Evolutionary conservation across 1,140 invertebrate species (phyloP).

Genomic region (Drosophila setifemur): DNA sequence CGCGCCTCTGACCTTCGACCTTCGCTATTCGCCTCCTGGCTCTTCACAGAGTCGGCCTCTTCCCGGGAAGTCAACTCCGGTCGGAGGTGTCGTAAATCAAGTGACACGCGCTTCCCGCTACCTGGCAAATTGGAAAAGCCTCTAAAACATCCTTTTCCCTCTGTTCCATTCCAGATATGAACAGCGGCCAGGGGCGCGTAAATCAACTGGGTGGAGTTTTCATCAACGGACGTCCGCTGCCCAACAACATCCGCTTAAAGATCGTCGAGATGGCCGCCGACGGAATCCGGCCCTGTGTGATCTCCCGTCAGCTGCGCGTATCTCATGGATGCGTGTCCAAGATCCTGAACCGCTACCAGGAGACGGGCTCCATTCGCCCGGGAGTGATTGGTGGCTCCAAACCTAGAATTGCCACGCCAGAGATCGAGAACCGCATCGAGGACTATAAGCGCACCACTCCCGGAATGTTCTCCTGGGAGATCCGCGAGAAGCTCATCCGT

Average conservation of each 20-base stretch:
- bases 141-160: conserved; percentile 21
- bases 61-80: conserved; percentile 69
- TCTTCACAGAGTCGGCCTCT: conserved; percentile 21
- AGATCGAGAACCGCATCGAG: conserved; percentile 92
- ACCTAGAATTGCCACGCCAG: conserved; percentile 89
- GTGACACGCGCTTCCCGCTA: conserved; percentile 55
- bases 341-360: conserved; percentile 91
- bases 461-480: conserved; percentile 95
- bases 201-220: conserved; percentile 93
- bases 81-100: conserved; percentile 68
- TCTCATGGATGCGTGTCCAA: conserved; percentile 93
- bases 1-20: conserved; percentile 50
- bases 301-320: conserved; percentile 90
- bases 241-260: conserved; percentile 90
- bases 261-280: conserved; percentile 92
- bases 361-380: conserved; percentile 92
- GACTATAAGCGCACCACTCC: conserved; percentile 94
- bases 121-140: conserved; percentile 45
- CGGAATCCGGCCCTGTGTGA: conserved; percentile 91
- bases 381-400: conserved; percentile 92
- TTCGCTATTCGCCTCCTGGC: conserved; percentile 21
- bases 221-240: conserved; percentile 91
- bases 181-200: conserved; percentile 89
- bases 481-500: conserved; percentile 91
- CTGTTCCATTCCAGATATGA: conserved; percentile 63